Percentiles rank a stretch among this genome's conserved stretches.
These are phyloP conservation scores for Agrochola lychnidis DNA, from an alignment of 2,888 invertebrate species.

Conservation along the genomic window DNA sequence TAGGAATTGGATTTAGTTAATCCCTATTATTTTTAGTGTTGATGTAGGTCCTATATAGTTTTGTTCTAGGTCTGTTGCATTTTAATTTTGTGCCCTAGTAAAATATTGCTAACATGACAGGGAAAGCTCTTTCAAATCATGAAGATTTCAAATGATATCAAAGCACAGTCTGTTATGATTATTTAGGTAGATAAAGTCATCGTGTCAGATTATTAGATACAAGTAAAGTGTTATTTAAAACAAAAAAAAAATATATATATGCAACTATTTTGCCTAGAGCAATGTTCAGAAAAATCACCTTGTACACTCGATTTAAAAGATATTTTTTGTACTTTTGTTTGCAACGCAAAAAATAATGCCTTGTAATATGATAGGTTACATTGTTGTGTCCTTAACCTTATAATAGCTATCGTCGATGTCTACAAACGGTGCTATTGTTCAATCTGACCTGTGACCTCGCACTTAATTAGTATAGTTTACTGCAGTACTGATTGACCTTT, in stretches of 20 bases:
- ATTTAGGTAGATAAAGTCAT: no score
- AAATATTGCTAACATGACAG: neutral
- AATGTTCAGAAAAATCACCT: neutral
- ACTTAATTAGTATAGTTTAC: slow-evolving; percentile 16
- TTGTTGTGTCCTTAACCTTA: slow-evolving; percentile 26
- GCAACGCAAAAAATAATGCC: neutral
- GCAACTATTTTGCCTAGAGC: neutral
- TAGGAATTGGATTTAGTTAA: neutral
- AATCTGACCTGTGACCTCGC: slow-evolving; percentile 26
- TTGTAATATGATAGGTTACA: neutral
- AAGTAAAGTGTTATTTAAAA: no score
- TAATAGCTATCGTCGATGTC: neutral
- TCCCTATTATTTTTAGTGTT: neutral
- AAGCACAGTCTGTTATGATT: no score
- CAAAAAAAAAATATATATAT: no score
- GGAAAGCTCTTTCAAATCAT: no score
- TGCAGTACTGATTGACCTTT: slow-evolving; percentile 28
- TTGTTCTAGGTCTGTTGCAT: neutral
- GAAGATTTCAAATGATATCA: no score
- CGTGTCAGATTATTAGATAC: no score
- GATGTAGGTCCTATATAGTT: neutral
- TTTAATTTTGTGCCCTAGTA: neutral
- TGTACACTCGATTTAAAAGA: neutral
- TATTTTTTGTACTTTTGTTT: no score
- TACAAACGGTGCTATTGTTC: slow-evolving; percentile 26